phyloP scores from a whole-genome alignment of 2,797 vertebrate species.

The Steatocranus sp. region DNA sequence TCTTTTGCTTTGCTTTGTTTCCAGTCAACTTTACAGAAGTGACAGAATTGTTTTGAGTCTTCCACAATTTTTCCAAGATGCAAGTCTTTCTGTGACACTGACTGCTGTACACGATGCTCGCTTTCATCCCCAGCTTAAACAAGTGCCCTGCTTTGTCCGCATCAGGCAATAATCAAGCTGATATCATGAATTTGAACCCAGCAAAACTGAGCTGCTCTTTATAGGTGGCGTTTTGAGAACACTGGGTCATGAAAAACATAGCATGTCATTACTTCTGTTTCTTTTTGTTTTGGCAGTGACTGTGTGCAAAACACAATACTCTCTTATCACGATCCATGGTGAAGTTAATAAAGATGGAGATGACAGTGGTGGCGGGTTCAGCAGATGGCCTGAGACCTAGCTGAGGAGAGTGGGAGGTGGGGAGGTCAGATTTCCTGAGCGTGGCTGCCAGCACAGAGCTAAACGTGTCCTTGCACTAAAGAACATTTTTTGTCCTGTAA shows the following conservation, averaged over 20 bases:
- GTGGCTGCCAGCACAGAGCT: slow-evolving; percentile 33
- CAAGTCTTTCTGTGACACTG: neutral
- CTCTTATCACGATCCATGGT: neutral
- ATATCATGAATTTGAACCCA: neutral
- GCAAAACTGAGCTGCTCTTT: neutral
- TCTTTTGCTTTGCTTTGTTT: neutral
- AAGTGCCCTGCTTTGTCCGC: neutral
- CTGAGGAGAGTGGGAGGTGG: neutral
- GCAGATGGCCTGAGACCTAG: slow-evolving; percentile 3
- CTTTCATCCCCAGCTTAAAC: neutral
- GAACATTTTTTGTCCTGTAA: slow-evolving; percentile 32
- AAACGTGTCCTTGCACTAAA: slow-evolving; percentile 28
- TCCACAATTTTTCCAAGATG: neutral
- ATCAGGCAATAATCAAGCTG: neutral
- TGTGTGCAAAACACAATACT: neutral
- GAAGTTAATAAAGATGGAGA: slow-evolving; percentile 18
- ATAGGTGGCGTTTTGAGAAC: neutral
- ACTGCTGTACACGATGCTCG: neutral
- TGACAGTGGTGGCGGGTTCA: slow-evolving; percentile 28
- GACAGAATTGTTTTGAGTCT: neutral
- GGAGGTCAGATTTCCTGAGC: slow-evolving; percentile 20
- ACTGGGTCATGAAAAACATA: neutral
- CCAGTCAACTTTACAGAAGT: neutral
- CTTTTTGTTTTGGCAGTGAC: neutral
- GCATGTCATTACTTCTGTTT: neutral